Evolutionary conservation across 2,888 invertebrate species (phyloP).

Genomic region (Trichogramma dendrolimi): DNA sequence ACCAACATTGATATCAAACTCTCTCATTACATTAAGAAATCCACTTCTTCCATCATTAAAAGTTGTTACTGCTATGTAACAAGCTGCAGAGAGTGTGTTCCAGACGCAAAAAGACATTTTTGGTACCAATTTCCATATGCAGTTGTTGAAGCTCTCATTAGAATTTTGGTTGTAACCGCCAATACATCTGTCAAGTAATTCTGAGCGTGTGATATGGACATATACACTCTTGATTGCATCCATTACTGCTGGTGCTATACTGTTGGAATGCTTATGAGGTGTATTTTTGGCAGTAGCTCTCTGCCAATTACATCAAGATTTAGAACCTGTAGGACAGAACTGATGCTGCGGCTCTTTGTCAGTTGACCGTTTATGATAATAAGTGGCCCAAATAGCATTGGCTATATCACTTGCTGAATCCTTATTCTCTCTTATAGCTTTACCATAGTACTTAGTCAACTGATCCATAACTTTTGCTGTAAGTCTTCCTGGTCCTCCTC

Average conservation of each 20-base stretch:
- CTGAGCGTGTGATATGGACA: too few species aligned
- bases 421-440: neutral
- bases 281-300: neutral
- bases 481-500: neutral
- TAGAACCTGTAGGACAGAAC: neutral
- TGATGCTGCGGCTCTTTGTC: neutral
- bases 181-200: too few species aligned
- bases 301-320: neutral
- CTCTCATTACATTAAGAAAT: neutral
- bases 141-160: too few species aligned
- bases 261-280: too few species aligned
- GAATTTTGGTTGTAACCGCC: too few species aligned
- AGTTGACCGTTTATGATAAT: neutral
- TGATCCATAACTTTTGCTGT: neutral
- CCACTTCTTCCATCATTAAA: slow-evolving; percentile 2
- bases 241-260: too few species aligned
- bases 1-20: neutral
- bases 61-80: neutral
- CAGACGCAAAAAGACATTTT: too few species aligned
- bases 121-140: too few species aligned
- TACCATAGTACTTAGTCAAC: slow-evolving; percentile 1
- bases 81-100: too few species aligned
- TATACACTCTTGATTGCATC: too few species aligned
- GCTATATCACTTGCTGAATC: neutral
- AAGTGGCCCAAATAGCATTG: slow-evolving; percentile 2